Evolutionary conservation across 2,797 vertebrate species (phyloP).

Genomic region (Phaenicophaeus curvirostris): DNA sequence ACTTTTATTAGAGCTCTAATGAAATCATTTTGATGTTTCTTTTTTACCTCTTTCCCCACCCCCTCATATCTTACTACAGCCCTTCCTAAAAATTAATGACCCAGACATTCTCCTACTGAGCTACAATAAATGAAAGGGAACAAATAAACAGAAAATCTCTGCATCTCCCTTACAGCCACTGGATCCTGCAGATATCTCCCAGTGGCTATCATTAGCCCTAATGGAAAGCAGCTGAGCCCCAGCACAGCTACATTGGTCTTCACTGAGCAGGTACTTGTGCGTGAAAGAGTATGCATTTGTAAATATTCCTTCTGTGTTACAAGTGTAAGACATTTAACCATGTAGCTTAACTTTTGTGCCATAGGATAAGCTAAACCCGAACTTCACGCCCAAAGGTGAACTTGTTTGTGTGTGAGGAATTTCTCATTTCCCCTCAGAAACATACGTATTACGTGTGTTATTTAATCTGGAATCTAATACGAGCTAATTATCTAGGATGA

Average conservation of each 20-base stretch:
- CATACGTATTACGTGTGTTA: neutral
- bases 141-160: constrained; percentile 30
- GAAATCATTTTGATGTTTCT: neutral
- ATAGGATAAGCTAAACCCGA: neutral
- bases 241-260: neutral
- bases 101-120: neutral
- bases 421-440: neutral
- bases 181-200: constrained; percentile 16
- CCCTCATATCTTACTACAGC: neutral
- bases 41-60: neutral
- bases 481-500: neutral
- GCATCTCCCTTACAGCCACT: neutral
- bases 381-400: neutral
- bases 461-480: neutral
- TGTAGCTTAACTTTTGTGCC: neutral
- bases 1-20: neutral
- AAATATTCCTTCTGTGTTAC: neutral
- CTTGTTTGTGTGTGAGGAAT: neutral
- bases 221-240: constrained; percentile 18
- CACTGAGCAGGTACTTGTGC: neutral
- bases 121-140: constrained; percentile 8
- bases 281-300: neutral
- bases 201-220: constrained; percentile 24
- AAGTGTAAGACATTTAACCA: neutral
- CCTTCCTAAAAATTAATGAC: constrained; percentile 37